These are phyloP conservation scores for Tachyglossus aculeatus DNA, from an alignment of 2,797 vertebrate species.

Conservation along the genomic window DNA sequence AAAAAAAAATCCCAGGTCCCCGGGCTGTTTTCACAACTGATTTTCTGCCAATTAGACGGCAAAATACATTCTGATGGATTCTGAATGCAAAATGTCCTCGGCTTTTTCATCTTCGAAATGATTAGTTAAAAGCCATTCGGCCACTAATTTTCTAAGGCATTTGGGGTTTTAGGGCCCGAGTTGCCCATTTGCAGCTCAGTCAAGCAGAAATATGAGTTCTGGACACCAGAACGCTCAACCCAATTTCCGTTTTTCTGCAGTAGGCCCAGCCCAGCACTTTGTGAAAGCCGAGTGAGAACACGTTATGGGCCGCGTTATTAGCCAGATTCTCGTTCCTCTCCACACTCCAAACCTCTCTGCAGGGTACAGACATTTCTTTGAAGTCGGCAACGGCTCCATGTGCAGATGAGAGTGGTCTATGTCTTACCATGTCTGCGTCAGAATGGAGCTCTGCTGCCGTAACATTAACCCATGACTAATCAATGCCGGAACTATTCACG, in stretches of 20 bases:
- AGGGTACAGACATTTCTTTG: conserved; percentile 18
- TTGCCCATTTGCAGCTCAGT: neutral
- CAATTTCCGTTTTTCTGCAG: conserved; percentile 22
- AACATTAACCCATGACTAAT: neutral
- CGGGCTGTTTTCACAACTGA: conserved; percentile 64
- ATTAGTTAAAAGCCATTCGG: conserved; percentile 62
- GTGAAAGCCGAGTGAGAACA: conserved; percentile 38
- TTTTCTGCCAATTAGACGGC: conserved; percentile 77
- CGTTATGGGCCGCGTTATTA: conserved; percentile 33
- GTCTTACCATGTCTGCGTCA: neutral
- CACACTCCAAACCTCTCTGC: conserved; percentile 4
- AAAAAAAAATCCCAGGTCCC: conserved; percentile 61
- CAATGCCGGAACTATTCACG: neutral
- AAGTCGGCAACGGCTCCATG: conserved; percentile 11
- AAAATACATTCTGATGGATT: conserved; percentile 69
- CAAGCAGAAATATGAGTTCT: conserved; percentile 39
- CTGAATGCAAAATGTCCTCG: conserved; percentile 69
- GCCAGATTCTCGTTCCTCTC: conserved; percentile 21
- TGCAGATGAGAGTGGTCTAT: conserved; percentile 9
- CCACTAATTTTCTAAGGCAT: conserved; percentile 45
- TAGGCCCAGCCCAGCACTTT: conserved; percentile 34
- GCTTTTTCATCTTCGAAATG: conserved; percentile 66
- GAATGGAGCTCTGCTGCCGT: neutral
- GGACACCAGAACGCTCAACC: conserved; percentile 43
- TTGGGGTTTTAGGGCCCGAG: conserved; percentile 24